Percentiles rank a stretch among this genome's conserved stretches.
Evolutionary conservation across 2,888 invertebrate species (phyloP).

Genomic region (Maniola hyperantus): DNA sequence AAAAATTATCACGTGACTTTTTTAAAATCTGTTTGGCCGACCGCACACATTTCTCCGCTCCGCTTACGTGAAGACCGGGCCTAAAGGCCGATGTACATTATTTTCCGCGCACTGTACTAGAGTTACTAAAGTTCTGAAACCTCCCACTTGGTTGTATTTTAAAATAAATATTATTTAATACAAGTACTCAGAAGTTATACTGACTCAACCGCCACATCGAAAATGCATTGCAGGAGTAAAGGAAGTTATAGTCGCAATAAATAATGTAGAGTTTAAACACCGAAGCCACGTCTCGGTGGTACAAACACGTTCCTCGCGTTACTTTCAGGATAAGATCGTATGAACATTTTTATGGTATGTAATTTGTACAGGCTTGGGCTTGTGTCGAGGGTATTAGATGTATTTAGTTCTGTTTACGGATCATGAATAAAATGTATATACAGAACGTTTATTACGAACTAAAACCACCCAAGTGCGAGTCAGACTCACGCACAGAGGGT

Average conservation of each 20-base stretch:
- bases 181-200: not conserved
- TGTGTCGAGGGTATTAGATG: conserved; percentile 9
- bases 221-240: conserved; percentile 6
- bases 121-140: not conserved
- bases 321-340: conserved; percentile 7
- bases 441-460: not conserved
- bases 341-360: conserved; percentile 13
- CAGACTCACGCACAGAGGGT: too few species aligned
- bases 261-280: conserved; percentile 27
- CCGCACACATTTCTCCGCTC: too few species aligned
- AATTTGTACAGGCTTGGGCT: conserved; percentile 1
- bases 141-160: not conserved
- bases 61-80: too few species aligned
- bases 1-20: too few species aligned
- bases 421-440: too few species aligned
- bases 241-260: conserved; percentile 29
- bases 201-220: not conserved
- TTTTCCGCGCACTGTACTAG: too few species aligned
- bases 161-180: not conserved
- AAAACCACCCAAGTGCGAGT: too few species aligned
- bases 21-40: too few species aligned
- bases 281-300: conserved; percentile 25
- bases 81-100: too few species aligned
- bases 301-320: conserved; percentile 29
- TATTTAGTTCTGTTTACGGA: not conserved